A percentile compares a stretch with the other conserved stretches of the same genome.
phyloP scores from a whole-genome alignment of 2,888 invertebrate genomes.

The Leptinotarsa juncta region DNA sequence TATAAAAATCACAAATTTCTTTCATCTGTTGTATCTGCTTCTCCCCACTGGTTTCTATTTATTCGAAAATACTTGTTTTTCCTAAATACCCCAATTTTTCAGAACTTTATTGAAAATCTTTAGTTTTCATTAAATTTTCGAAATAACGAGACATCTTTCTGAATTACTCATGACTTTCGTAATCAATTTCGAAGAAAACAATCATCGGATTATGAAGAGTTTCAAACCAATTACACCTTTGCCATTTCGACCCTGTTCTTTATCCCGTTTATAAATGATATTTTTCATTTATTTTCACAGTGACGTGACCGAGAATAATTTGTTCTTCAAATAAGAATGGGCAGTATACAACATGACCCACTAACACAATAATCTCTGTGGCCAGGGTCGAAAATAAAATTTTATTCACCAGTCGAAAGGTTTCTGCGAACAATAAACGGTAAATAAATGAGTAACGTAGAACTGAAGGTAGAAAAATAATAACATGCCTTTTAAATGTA shows the following conservation, averaged over 20 bases:
- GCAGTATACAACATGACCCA: conserved; percentile 13
- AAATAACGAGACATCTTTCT: no score
- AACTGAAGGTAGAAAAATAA: no score
- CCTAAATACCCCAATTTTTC: no score
- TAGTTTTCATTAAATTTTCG: no score
- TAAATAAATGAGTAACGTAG: background rate
- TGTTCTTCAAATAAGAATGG: conserved; percentile 4
- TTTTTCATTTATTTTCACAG: conserved; percentile 12
- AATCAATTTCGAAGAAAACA: no score
- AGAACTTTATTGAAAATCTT: no score
- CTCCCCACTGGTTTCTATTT: no score
- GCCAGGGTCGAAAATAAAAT: conserved; percentile 9
- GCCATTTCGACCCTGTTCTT: conserved; percentile 1
- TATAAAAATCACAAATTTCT: no score
- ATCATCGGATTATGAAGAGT: background rate
- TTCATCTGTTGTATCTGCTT: no score
- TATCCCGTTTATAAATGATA: background rate
- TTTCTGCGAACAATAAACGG: background rate
- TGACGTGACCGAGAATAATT: conserved; percentile 23
- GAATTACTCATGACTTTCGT: no score
- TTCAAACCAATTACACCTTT: conserved; percentile 18
- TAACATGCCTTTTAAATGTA: no score
- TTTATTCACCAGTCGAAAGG: background rate
- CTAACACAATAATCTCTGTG: conserved; percentile 2
- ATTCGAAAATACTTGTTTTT: no score